Evolutionary conservation across 2,113 vertebrate species (phyloP), one percentile per base, ranked within the genome.

Genomic region (Phylloscopus whistleri): DNA sequence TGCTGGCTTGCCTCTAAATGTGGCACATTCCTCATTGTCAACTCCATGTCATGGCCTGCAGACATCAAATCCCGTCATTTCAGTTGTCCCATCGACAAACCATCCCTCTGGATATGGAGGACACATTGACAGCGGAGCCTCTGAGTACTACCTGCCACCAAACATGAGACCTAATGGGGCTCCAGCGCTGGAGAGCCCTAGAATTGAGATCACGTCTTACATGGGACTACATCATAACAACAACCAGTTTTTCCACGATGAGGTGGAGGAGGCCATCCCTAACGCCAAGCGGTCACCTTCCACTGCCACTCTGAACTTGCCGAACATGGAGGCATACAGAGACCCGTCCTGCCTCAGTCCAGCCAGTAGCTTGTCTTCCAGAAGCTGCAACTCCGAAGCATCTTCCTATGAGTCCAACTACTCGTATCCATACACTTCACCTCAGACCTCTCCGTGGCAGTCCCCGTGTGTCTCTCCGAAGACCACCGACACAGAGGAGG

Each of bases 201-300:
- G 99, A 52, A 99, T 99, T 33, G 99, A 99, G 97, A 99, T 99
- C 96, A 99, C 99, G 0, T 98, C 99, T 46, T 99, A 99, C 94
- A 94, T 98, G 93, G 98, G 98, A 23, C 96, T 98, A 66, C 98
- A 98, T 76, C 97, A 96, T 28, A 87, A 94, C 95, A 92, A 93
- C 93, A 97, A 97, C 96, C 99, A 98, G 87, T 99, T 99, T 82
- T 98, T 99, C 30, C 98, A 99, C 0, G 98, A 99, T 8, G 98
- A 98, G 64, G 98, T 98, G 22, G 99, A 99, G 73, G 99, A 99
- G 78, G 97, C 98, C 59, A 96, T 97, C 31, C 98, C 98, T 48
- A 96, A 97, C 1, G 44, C 98, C 90, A 99, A 98, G 94, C 97
- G 99, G 14, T 96, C 98, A 0, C 99, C 99, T 51, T 98, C 99